Evolutionary conservation across 1,140 invertebrate genomes (phyloP).

Genomic region (Pogonomyrmex barbatus): DNA sequence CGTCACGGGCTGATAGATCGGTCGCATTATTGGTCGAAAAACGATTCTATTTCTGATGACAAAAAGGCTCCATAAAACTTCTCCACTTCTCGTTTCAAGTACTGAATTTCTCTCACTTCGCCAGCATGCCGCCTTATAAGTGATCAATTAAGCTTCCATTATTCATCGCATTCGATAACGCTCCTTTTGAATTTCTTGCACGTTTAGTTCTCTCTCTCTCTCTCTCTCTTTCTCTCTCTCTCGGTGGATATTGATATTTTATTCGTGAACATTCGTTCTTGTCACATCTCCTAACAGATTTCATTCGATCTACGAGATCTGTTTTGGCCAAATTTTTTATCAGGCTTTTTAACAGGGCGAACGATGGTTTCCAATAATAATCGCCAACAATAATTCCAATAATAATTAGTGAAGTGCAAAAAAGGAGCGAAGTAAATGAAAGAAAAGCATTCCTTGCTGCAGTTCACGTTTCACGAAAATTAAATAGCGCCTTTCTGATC

Average conservation of each 20-base stretch:
- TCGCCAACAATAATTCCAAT: no score
- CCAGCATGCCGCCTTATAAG: slow-evolving; percentile 16
- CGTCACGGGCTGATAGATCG: slow-evolving; percentile 45
- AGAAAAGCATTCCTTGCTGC: background rate
- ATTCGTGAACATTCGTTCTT: background rate
- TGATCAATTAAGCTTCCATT: slow-evolving; percentile 45
- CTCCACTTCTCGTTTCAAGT: slow-evolving; percentile 47
- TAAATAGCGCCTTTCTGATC: slow-evolving; percentile 21
- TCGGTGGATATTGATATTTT: slow-evolving; percentile 49
- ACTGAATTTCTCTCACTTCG: slow-evolving; percentile 45
- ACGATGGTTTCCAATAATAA: background rate
- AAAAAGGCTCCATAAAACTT: slow-evolving; percentile 41
- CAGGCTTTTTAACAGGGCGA: background rate
- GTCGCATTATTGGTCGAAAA: slow-evolving; percentile 25
- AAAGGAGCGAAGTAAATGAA: background rate
- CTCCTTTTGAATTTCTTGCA: slow-evolving; percentile 8
- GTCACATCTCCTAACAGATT: slow-evolving; percentile 3
- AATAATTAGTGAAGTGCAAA: background rate
- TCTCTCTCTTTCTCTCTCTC: background rate
- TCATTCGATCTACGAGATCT: background rate
- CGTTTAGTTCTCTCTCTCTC: background rate
- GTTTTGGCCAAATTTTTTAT: background rate
- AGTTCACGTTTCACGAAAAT: slow-evolving; percentile 27
- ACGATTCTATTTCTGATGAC: slow-evolving; percentile 41
- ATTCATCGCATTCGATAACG: slow-evolving; percentile 43